A percentile compares a stretch with the other conserved stretches of the same genome.
Evolutionary conservation across 2,797 vertebrate genomes (phyloP).

Genomic region (Sebastes iracundus): DNA sequence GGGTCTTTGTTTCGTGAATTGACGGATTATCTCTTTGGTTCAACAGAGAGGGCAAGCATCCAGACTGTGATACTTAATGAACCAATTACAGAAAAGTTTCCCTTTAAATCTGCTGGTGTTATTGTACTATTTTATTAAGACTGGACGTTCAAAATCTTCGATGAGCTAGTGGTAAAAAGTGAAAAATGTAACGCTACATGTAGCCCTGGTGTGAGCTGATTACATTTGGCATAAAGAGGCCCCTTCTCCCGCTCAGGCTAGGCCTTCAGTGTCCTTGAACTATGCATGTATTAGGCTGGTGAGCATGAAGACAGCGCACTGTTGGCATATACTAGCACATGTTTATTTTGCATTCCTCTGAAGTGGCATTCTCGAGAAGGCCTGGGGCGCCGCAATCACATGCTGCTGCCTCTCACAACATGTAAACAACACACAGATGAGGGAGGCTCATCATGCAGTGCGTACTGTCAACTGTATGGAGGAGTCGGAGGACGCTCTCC

Average conservation of each 20-base stretch:
- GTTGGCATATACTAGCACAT: conserved; percentile 6
- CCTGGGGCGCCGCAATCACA: conserved; percentile 34
- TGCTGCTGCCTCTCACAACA: conserved; percentile 35
- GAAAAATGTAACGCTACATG: background rate
- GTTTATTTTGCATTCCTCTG: conserved; percentile 45
- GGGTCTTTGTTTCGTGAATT: conserved; percentile 23
- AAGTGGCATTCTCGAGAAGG: conserved; percentile 38
- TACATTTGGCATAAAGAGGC: background rate
- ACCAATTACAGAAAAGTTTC: conserved; percentile 8
- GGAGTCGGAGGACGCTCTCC: conserved; percentile 15
- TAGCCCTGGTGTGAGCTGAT: background rate
- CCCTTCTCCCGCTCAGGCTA: background rate
- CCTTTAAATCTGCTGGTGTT: background rate
- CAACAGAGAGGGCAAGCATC: conserved; percentile 6
- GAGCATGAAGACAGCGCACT: conserved; percentile 10
- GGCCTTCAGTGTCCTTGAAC: conserved; percentile 9
- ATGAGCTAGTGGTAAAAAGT: background rate
- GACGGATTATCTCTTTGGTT: conserved; percentile 22
- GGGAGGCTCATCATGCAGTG: conserved; percentile 17
- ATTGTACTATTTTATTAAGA: background rate
- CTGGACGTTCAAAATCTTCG: background rate
- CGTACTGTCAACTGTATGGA: background rate
- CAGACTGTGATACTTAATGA: background rate
- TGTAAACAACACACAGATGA: conserved; percentile 56
- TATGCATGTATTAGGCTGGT: background rate